phyloP scores from a whole-genome alignment of 2,888 invertebrate genomes.

The Pandemis corylana region DNA sequence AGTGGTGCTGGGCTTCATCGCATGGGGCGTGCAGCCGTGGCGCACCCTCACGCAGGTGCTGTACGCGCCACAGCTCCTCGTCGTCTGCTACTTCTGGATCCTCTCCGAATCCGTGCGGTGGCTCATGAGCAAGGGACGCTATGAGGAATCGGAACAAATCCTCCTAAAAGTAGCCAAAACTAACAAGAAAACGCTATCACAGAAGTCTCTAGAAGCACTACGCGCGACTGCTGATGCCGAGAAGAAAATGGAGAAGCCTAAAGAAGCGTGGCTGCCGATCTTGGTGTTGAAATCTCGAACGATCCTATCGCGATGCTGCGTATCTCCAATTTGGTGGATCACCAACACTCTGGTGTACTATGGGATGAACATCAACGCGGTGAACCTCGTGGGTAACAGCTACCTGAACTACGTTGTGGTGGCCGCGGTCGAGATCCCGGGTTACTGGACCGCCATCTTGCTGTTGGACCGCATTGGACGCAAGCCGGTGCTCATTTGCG shows the following conservation, averaged over 20 bases:
- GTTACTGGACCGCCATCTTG: conserved; percentile 87
- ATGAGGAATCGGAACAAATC: conserved; percentile 86
- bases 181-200: conserved; percentile 85
- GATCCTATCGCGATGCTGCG: conserved; percentile 65
- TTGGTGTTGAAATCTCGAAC: conserved; percentile 64
- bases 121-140: conserved; percentile 89
- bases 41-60: conserved; percentile 87
- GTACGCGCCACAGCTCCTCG: conserved; percentile 89
- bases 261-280: conserved; percentile 68
- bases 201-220: conserved; percentile 79
- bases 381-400: conserved; percentile 87
- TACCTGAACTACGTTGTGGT: conserved; percentile 89
- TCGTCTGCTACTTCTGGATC: conserved; percentile 88
- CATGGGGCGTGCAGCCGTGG: conserved; percentile 90
- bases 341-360: conserved; percentile 89
- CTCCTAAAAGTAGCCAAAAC: conserved; percentile 86
- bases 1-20: conserved; percentile 88
- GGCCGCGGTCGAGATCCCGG: conserved; percentile 89
- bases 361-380: conserved; percentile 88
- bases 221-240: conserved; percentile 68
- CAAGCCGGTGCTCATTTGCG: conserved; percentile 85
- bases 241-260: conserved; percentile 59
- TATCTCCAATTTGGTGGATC: conserved; percentile 87
- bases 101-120: conserved; percentile 91
- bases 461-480: conserved; percentile 87